These are phyloP conservation scores for Morelia viridis DNA, from an alignment of 2,797 vertebrate genomes.

Conservation along the genomic window DNA sequence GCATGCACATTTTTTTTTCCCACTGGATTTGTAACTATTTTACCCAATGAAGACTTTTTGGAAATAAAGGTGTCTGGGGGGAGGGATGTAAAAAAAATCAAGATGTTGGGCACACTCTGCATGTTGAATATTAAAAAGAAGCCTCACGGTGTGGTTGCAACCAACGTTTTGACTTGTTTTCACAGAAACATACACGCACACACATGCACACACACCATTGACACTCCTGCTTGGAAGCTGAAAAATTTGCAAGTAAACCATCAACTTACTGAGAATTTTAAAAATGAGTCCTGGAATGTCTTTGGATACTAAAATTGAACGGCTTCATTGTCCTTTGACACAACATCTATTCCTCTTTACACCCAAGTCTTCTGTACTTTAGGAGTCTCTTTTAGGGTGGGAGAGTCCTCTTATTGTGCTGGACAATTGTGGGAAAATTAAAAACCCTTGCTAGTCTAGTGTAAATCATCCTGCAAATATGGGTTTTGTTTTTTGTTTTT, in stretches of 20 bases:
- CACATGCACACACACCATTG: background rate
- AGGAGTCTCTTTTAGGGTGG: background rate
- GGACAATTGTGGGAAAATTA: background rate
- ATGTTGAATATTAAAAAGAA: background rate
- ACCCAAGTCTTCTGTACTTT: background rate
- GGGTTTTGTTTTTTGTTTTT: too few relatives aligned
- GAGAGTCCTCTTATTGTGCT: background rate
- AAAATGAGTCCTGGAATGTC: background rate
- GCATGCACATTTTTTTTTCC: too few relatives aligned
- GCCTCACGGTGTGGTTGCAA: background rate
- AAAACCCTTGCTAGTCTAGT: background rate
- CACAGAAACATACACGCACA: background rate
- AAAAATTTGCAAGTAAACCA: background rate
- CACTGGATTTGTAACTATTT: background rate
- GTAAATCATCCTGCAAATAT: background rate
- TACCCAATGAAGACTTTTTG: background rate
- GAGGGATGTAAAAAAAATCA: background rate
- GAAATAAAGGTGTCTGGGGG: background rate
- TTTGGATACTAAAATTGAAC: background rate
- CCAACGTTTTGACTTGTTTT: background rate
- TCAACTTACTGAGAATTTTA: background rate
- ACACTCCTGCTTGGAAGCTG: background rate
- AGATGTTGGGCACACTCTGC: background rate
- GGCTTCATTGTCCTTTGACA: background rate
- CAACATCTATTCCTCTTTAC: background rate